phyloP scores from a whole-genome alignment of 2,113 vertebrate species.

The Phaethon lepturus region DNA sequence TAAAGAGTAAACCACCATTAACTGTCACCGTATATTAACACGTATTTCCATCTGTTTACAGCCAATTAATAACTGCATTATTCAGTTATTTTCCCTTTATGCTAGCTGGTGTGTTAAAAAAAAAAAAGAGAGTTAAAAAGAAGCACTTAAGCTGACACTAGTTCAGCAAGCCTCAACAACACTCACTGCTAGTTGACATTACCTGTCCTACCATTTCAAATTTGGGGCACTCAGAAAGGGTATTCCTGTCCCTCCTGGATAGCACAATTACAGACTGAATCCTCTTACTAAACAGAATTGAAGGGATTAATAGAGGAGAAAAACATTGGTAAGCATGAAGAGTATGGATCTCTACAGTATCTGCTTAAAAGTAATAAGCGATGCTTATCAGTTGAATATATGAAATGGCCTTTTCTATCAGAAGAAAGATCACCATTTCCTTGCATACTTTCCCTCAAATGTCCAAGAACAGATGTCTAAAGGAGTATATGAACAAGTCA shows the following conservation, averaged over 20 bases:
- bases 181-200: background rate
- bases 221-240: background rate
- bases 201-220: background rate
- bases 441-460: background rate
- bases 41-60: constrained; percentile 20
- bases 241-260: background rate
- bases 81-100: constrained; percentile 1
- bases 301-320: background rate
- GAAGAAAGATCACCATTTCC: background rate
- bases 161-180: background rate
- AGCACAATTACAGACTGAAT: background rate
- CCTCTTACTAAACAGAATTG: background rate
- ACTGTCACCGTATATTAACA: background rate
- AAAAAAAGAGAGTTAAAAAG: background rate
- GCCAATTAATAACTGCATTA: background rate
- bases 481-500: background rate
- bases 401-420: background rate
- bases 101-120: background rate
- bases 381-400: background rate
- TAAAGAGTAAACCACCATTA: background rate
- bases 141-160: background rate
- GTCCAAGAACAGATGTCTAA: background rate
- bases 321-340: background rate
- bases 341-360: background rate
- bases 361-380: background rate